Conservation (phyloP, 2,113 vertebrate species). For the Canis aureus region DNA sequence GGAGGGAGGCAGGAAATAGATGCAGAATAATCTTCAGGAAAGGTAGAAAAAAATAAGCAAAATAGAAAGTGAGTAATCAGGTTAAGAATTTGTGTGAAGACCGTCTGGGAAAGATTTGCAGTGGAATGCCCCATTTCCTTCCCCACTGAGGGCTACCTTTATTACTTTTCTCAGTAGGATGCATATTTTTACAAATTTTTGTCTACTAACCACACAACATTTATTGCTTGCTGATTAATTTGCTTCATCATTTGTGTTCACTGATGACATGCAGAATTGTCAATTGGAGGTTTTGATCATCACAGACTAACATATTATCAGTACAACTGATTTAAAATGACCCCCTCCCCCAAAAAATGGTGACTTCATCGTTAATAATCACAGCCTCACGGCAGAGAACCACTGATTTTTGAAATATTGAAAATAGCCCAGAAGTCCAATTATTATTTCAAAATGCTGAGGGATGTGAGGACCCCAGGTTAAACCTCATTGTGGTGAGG, state of each 20-base stretch:
- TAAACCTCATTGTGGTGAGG: not conserved
- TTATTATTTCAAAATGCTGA: not conserved
- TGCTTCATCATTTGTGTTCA: not conserved
- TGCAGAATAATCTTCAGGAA: not conserved
- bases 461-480: rapidly evolving
- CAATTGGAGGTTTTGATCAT: not conserved
- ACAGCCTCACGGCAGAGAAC: not conserved
- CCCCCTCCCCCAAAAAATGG: not conserved
- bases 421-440: not conserved
- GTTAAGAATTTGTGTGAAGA: constrained; percentile 17
- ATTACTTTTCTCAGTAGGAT: constrained; percentile 38
- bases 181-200: not conserved
- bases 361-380: not conserved
- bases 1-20: not conserved
- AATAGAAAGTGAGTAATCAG: constrained; percentile 18
- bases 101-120: not conserved
- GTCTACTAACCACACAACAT: not conserved
- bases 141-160: not conserved
- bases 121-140: not conserved
- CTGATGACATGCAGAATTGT: not conserved
- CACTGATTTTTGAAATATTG: not conserved
- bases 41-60: not conserved
- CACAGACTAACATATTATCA: not conserved
- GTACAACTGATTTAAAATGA: not conserved
- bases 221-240: constrained; percentile 38